Evolutionary conservation across 2,113 vertebrate genomes (phyloP).

Genomic region (Pseudorectes ferrugineus): DNA sequence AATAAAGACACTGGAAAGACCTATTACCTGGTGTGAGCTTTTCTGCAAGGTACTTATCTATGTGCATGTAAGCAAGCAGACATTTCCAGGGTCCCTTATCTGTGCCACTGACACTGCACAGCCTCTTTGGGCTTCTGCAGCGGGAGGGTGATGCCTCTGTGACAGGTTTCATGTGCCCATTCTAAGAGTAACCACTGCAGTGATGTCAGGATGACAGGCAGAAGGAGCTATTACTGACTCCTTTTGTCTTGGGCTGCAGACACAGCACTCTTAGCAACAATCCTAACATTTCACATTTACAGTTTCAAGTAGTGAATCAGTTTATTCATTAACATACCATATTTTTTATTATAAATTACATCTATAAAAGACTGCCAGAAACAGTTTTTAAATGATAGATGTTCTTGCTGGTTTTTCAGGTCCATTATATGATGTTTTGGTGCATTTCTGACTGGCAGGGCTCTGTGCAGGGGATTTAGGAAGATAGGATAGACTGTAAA

Average conservation of each 20-base stretch:
- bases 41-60: neutral
- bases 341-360: neutral
- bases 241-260: neutral
- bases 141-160: neutral
- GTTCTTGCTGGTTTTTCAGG: neutral
- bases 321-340: neutral
- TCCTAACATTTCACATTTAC: neutral
- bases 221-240: neutral
- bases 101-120: neutral
- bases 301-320: neutral
- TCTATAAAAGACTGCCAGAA: neutral
- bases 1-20: neutral
- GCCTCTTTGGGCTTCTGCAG: neutral
- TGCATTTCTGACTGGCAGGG: slow-evolving; percentile 12
- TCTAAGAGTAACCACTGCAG: neutral
- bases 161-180: neutral
- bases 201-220: neutral
- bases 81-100: neutral
- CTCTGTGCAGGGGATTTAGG: slow-evolving; percentile 27
- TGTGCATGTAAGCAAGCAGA: neutral
- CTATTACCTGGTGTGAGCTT: neutral
- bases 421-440: neutral
- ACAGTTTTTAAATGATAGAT: neutral
- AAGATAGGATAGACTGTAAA: slow-evolving; percentile 26
- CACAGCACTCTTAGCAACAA: neutral